phyloP scores from a whole-genome alignment of 2,797 vertebrate species.

The Poecilia gillii region DNA sequence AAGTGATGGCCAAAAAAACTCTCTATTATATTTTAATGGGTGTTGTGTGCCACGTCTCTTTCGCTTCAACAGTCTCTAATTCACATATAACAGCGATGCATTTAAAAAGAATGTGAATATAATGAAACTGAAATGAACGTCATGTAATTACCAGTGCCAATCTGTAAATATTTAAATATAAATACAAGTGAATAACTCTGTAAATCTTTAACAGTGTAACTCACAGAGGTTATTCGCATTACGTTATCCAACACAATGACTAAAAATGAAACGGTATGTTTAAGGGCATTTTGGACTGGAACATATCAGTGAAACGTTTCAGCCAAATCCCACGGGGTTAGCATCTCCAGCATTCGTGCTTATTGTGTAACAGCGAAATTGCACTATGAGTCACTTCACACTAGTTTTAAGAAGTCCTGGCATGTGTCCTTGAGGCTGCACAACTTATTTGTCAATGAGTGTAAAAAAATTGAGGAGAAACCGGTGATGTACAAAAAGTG shows the following conservation, averaged over 20 bases:
- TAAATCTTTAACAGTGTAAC: not conserved
- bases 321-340: not conserved
- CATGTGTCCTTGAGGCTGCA: not conserved
- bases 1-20: not conserved
- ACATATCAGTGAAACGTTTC: not conserved
- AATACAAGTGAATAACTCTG: not conserved
- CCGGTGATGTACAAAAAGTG: constrained; percentile 1
- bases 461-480: constrained; percentile 15
- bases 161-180: not conserved
- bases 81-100: not conserved
- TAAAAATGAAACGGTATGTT: not conserved
- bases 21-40: not conserved
- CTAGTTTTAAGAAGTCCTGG: not conserved
- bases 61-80: not conserved
- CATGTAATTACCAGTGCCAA: not conserved
- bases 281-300: not conserved
- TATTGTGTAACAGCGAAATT: not conserved
- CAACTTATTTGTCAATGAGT: not conserved
- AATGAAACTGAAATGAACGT: not conserved
- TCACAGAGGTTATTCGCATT: not conserved
- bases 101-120: not conserved
- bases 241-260: not conserved
- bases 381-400: not conserved
- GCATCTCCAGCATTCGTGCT: not conserved
- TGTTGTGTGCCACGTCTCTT: not conserved